phyloP scores from a whole-genome alignment of 2,888 invertebrate genomes.

The Hydrotaea diabolus region DNA sequence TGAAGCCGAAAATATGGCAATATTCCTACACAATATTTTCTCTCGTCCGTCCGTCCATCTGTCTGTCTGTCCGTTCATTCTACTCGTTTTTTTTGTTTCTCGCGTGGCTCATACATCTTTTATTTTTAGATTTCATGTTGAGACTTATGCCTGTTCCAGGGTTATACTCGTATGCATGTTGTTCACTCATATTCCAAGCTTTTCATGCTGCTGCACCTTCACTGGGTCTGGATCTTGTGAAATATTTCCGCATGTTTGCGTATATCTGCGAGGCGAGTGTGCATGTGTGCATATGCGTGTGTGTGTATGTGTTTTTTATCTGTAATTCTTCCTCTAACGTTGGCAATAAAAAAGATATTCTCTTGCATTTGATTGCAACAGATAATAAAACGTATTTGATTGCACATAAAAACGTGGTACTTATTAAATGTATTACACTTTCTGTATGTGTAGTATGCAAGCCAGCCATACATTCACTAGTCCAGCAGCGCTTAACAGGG shows the following conservation, averaged over 20 bases:
- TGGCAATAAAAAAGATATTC: conserved; percentile 63
- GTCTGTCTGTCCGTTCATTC: too few species aligned
- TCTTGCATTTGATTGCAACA: conserved; percentile 67
- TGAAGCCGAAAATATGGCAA: conserved; percentile 20
- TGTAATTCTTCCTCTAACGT: conserved; percentile 34
- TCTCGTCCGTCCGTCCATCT: too few species aligned
- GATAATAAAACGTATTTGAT: conserved; percentile 67
- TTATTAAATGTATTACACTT: conserved; percentile 64
- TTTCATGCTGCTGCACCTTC: too few species aligned
- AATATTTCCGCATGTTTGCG: conserved; percentile 3
- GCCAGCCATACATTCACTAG: neutral
- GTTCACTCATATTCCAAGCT: too few species aligned
- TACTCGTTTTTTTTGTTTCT: neutral
- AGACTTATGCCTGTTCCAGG: conserved; percentile 22
- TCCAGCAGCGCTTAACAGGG: too few species aligned
- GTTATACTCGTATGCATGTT: conserved; percentile 17
- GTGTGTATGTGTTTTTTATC: conserved; percentile 19
- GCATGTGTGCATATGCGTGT: neutral
- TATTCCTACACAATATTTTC: conserved; percentile 41
- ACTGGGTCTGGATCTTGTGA: neutral
- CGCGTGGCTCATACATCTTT: neutral
- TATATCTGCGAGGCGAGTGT: neutral
- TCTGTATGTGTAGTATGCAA: conserved; percentile 49
- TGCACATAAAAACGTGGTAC: conserved; percentile 67
- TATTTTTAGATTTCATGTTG: conserved; percentile 30